Evolutionary conservation across 2,113 vertebrate genomes (phyloP).

Genomic region (Eptatretus burgeri): DNA sequence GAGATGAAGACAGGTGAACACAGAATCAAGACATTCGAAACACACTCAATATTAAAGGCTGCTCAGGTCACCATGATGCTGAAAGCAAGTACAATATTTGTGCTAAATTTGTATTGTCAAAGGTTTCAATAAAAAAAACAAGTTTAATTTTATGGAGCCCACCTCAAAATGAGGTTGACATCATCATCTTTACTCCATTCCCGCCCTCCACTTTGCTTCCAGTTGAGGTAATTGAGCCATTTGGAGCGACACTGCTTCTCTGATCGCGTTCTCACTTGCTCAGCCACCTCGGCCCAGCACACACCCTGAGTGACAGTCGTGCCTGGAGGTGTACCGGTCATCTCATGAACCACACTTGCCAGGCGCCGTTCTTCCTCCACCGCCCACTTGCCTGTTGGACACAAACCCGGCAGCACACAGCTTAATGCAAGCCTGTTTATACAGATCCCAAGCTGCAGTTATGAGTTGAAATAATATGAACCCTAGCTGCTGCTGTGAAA

Average conservation of each 20-base stretch:
- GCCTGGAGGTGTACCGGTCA: constrained; percentile 60
- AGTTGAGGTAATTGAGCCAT: constrained; percentile 97
- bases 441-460: no score
- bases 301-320: constrained; percentile 78
- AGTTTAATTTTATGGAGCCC: not conserved
- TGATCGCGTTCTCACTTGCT: constrained; percentile 61
- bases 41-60: no score
- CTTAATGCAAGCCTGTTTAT: no score
- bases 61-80: no score
- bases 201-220: constrained; percentile 91
- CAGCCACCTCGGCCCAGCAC: constrained; percentile 78
- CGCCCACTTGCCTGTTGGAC: constrained; percentile 59
- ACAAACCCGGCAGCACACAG: not conserved
- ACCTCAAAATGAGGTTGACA: constrained; percentile 64
- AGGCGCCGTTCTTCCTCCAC: constrained; percentile 75
- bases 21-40: no score
- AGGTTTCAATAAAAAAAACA: no score
- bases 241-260: constrained; percentile 97
- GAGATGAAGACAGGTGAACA: no score
- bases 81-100: no score
- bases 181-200: constrained; percentile 97
- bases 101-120: no score
- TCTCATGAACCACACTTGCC: constrained; percentile 71
- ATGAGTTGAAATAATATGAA: not conserved
- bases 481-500: not conserved